Percentiles rank a stretch among this genome's conserved stretches.
Evolutionary conservation across 2,113 vertebrate species (phyloP).

Genomic region (Pica pica): DNA sequence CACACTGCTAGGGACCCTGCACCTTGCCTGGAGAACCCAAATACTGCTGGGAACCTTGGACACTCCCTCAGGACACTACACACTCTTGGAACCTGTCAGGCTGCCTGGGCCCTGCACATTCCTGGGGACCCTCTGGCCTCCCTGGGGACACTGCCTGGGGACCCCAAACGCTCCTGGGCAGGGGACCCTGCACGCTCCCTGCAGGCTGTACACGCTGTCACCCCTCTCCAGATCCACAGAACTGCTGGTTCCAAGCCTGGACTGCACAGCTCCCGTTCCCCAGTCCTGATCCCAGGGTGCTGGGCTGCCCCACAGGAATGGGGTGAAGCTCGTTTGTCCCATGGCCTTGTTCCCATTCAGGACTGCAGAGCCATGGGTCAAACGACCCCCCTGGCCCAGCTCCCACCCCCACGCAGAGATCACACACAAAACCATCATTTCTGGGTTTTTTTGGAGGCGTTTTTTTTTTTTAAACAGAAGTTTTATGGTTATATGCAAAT

Average conservation of each 20-base stretch:
- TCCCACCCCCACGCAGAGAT: background rate
- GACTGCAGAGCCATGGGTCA: background rate
- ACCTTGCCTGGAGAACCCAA: too few species aligned
- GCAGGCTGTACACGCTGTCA: background rate
- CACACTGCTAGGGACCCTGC: background rate
- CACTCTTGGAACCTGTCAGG: background rate
- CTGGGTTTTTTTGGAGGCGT: background rate
- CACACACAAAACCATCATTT: background rate
- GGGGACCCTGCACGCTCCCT: rapidly evolving
- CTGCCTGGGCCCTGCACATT: background rate
- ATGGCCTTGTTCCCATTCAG: background rate
- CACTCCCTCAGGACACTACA: background rate
- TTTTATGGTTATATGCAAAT: conserved; percentile 61
- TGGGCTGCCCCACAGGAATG: background rate
- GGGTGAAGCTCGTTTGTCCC: background rate
- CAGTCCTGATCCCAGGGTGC: background rate
- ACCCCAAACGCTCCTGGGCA: background rate
- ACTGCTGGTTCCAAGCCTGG: background rate
- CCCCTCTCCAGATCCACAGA: background rate
- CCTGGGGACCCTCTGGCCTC: background rate
- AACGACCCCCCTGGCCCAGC: background rate
- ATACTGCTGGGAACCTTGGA: background rate
- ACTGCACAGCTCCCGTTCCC: background rate
- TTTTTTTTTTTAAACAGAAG: conserved; percentile 30
- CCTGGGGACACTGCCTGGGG: too few species aligned